Conservation (phyloP, 2,113 vertebrate species). For the Hemiscyllium ocellatum region DNA sequence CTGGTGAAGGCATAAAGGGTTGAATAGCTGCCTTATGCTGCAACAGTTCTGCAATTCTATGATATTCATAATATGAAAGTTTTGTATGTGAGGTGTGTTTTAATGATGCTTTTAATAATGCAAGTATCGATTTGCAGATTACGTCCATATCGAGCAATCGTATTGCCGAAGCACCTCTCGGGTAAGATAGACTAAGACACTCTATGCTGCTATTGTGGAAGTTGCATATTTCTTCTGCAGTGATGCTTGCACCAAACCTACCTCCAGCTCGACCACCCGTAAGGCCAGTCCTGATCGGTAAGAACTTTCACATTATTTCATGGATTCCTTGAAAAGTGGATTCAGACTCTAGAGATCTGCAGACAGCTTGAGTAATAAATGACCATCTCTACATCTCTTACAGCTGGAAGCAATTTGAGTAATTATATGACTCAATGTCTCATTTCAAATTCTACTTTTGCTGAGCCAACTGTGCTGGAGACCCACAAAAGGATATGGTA, state of each 20-base stretch:
- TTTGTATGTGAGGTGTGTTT: not conserved
- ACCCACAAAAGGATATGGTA: not conserved
- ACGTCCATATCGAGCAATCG: not conserved
- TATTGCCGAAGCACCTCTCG: not conserved
- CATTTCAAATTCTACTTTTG: constrained; percentile 22
- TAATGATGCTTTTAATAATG: not conserved
- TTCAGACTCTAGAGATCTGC: not conserved
- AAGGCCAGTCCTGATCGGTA: too few relatives aligned
- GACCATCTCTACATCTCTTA: not conserved
- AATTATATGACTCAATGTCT: constrained; percentile 8
- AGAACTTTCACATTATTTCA: not conserved
- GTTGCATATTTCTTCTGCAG: not conserved
- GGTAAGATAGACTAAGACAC: not conserved
- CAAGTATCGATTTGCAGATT: not conserved
- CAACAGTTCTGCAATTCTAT: not conserved
- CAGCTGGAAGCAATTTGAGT: not conserved
- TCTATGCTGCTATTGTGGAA: not conserved
- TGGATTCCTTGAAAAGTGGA: not conserved
- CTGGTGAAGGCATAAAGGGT: not conserved
- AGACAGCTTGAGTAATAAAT: not conserved
- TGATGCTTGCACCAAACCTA: not conserved
- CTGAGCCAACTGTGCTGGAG: not conserved
- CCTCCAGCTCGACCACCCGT: not conserved
- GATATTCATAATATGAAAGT: not conserved
- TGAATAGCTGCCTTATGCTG: not conserved